Conservation (phyloP, 2,113 vertebrate species). For the Picathartes gymnocephalus region DNA sequence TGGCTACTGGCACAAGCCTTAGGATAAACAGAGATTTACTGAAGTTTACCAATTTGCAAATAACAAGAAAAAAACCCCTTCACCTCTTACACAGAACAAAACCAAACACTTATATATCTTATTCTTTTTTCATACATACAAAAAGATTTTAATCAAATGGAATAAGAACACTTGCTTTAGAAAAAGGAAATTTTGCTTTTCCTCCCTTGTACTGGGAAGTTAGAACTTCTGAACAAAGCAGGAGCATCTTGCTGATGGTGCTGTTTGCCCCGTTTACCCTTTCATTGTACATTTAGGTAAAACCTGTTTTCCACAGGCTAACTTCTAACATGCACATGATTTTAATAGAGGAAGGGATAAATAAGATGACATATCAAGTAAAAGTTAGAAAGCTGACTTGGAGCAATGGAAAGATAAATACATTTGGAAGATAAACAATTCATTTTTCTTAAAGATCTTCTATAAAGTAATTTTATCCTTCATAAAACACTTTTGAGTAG, state of each 20-base stretch:
- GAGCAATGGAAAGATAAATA: neutral
- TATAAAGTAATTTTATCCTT: neutral
- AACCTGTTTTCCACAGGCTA: neutral
- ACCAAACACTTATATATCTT: neutral
- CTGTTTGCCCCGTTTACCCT: neutral
- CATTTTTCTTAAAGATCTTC: neutral
- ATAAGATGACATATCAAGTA: neutral
- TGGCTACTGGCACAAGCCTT: neutral
- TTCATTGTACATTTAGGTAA: neutral
- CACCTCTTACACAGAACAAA: neutral
- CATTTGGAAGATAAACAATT: neutral
- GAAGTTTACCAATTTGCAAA: neutral
- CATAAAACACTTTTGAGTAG: neutral
- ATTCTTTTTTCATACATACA: neutral
- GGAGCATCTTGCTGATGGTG: neutral
- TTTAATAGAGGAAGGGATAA: neutral
- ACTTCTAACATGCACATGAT: neutral
- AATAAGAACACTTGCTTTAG: neutral
- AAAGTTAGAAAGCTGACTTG: neutral
- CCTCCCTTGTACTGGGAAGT: neutral
- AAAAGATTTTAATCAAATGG: neutral
- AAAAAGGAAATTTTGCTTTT: neutral
- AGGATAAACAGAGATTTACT: neutral
- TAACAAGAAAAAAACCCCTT: neutral
- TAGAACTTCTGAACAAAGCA: neutral